Percentiles rank a stretch among this genome's conserved stretches.
Evolutionary conservation across 1,140 invertebrate genomes (phyloP).

Genomic region (Aradophagus sp.): DNA sequence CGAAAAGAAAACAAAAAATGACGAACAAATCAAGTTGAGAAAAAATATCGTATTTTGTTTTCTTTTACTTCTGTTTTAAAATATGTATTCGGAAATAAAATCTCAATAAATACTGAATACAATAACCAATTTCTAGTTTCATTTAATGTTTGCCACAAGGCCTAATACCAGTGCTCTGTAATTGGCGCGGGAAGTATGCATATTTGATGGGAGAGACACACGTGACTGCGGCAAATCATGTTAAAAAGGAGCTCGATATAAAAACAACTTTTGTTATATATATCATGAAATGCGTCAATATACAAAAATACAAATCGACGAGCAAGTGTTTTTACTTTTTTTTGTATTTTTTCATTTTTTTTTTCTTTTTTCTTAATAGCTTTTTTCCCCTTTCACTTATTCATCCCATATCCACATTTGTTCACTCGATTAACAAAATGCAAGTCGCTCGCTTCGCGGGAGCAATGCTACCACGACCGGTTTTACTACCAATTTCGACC

Average conservation of each 20-base stretch:
- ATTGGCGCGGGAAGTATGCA: constrained; percentile 48
- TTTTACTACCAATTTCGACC: constrained; percentile 18
- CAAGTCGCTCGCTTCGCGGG: constrained; percentile 11
- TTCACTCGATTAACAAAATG: constrained; percentile 41
- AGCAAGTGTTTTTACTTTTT: constrained; percentile 34
- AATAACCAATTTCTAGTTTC: constrained; percentile 61
- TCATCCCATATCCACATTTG: constrained; percentile 30
- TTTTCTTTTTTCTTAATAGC: constrained; percentile 18
- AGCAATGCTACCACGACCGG: constrained; percentile 8
- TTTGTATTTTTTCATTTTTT: constrained; percentile 20
- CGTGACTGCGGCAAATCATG: constrained; percentile 50
- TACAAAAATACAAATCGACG: constrained; percentile 60
- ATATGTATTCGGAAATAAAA: constrained; percentile 61
- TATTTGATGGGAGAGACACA: constrained; percentile 32
- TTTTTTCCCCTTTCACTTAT: constrained; percentile 6
- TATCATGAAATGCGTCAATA: constrained; percentile 56
- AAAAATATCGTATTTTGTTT: constrained; percentile 35
- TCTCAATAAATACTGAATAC: constrained; percentile 62
- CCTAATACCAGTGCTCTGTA: constrained; percentile 60
- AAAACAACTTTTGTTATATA: constrained; percentile 51
- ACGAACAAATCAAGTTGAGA: constrained; percentile 41
- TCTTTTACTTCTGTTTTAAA: constrained; percentile 57
- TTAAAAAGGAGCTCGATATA: constrained; percentile 49
- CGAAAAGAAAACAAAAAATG: no score
- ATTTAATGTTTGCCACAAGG: constrained; percentile 56